Conservation (phyloP, 1,140 invertebrate species). For the Aleiodes sp. region DNA sequence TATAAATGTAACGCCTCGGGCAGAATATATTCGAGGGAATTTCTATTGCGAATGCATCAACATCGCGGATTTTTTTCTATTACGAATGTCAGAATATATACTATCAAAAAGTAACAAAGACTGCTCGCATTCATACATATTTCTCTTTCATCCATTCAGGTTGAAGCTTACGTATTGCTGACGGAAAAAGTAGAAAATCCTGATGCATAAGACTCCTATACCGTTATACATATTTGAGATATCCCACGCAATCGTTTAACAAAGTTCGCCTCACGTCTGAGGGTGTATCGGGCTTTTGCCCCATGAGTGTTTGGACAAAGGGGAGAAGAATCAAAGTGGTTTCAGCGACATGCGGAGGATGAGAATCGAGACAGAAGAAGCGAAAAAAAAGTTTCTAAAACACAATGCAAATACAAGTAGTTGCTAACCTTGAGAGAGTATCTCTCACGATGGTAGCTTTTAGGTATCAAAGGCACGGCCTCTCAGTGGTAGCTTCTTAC, state of each 20-base stretch:
- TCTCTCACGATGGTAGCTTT: conserved; percentile 19
- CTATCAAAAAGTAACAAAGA: too few relatives aligned
- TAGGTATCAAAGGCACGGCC: conserved; percentile 26
- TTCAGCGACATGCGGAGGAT: not conserved
- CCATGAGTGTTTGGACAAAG: not conserved
- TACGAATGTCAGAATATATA: too few relatives aligned
- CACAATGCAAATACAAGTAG: conserved; percentile 48
- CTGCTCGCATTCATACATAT: too few relatives aligned
- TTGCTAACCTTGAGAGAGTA: conserved; percentile 41
- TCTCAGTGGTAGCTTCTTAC: not conserved
- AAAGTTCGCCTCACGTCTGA: too few relatives aligned
- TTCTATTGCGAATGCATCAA: too few relatives aligned
- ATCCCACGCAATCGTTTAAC: not conserved
- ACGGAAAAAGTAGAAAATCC: too few relatives aligned
- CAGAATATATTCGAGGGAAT: too few relatives aligned
- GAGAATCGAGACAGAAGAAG: not conserved
- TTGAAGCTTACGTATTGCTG: too few relatives aligned
- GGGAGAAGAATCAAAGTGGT: not conserved
- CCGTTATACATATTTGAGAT: not conserved
- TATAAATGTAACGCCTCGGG: too few relatives aligned
- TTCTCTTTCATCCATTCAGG: too few relatives aligned
- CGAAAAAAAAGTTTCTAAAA: conserved; percentile 44
- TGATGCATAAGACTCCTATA: too few relatives aligned
- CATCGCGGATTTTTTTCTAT: too few relatives aligned
- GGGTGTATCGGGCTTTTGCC: not conserved